Conservation (phyloP, 2,797 vertebrate species). For the Chrysocyon brachyurus region DNA sequence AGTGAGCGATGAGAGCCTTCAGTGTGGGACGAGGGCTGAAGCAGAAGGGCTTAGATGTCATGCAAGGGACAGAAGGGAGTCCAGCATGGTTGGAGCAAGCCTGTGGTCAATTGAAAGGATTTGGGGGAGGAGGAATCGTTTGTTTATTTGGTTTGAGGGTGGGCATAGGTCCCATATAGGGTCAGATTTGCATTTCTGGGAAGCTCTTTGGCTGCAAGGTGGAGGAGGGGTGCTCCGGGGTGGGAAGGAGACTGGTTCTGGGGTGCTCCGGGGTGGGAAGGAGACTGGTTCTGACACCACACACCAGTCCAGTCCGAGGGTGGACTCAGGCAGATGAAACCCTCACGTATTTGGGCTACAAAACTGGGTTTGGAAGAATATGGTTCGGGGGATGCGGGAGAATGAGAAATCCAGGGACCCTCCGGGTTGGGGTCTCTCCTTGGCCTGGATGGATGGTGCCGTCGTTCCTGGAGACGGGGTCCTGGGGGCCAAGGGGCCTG, state of each 20-base stretch:
- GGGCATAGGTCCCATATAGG: neutral
- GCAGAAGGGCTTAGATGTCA: neutral
- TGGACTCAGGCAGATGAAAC: neutral
- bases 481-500: neutral
- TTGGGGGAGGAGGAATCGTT: neutral
- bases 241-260: neutral
- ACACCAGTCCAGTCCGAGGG: neutral
- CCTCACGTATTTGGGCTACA: neutral
- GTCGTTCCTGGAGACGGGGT: neutral
- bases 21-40: neutral
- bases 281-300: neutral
- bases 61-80: neutral
- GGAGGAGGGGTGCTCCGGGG: neutral
- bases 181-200: slow-evolving; percentile 50
- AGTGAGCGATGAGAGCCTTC: neutral
- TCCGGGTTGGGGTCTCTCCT: neutral
- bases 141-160: neutral
- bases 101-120: neutral
- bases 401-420: neutral
- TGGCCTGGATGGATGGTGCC: neutral
- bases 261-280: neutral
- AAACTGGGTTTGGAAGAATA: neutral
- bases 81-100: neutral
- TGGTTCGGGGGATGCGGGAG: neutral
- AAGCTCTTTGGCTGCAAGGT: neutral